These are phyloP conservation scores for Chloroclysta siterata DNA, from an alignment of 2,888 invertebrate genomes.

Conservation along the genomic window DNA sequence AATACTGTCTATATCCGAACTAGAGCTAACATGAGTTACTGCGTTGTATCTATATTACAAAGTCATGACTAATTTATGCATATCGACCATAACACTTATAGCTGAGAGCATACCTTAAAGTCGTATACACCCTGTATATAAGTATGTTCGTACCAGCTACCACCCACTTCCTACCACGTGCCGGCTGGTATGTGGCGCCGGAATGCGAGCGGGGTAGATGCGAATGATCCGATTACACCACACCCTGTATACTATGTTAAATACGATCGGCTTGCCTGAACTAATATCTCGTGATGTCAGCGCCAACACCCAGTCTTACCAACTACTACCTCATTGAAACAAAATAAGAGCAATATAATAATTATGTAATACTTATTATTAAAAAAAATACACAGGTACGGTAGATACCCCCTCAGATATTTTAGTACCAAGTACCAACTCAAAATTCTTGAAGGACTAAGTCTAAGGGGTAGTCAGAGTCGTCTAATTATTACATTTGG, in stretches of 20 bases:
- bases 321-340: too few species aligned
- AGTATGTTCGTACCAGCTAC: slow-evolving; percentile 17
- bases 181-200: slow-evolving; percentile 15
- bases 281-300: too few species aligned
- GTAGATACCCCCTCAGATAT: too few species aligned
- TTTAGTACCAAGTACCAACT: too few species aligned
- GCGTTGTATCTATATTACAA: not conserved
- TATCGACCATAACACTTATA: slow-evolving; percentile 10
- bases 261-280: too few species aligned
- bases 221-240: slow-evolving; percentile 22
- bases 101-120: slow-evolving; percentile 5
- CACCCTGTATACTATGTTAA: slow-evolving; percentile 16
- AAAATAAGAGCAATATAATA: too few species aligned
- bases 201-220: slow-evolving; percentile 18
- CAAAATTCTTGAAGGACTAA: too few species aligned
- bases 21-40: not conserved
- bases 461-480: too few species aligned
- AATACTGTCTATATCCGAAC: not conserved
- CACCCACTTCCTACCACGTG: slow-evolving; percentile 26
- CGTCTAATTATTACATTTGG: too few species aligned
- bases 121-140: not conserved
- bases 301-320: too few species aligned
- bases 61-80: slow-evolving; percentile 18
- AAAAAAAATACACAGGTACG: too few species aligned
- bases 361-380: too few species aligned